Evolutionary conservation across 2,113 vertebrate genomes (phyloP).

Genomic region (Poeciliopsis turrubarensis): DNA sequence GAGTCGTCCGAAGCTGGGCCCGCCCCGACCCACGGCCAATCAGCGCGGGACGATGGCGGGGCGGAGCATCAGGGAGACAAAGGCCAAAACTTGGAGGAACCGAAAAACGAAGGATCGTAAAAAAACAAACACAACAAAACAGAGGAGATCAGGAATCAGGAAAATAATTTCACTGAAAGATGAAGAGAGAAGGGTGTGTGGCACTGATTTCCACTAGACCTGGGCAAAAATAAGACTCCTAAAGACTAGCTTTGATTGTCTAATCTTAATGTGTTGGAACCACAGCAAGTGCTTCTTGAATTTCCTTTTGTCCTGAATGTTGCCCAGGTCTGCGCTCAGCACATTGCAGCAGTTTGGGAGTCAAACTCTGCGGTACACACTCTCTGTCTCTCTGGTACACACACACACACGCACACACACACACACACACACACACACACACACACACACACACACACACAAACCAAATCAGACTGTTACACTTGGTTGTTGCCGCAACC

Average conservation of each 20-base stretch:
- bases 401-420: conserved; percentile 46
- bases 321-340: conserved; percentile 70
- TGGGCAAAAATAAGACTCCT: conserved; percentile 52
- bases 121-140: neutral
- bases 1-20: conserved; percentile 63
- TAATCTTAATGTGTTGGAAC: conserved; percentile 40
- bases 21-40: conserved; percentile 57
- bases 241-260: conserved; percentile 48
- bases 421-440: conserved; percentile 43
- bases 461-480: conserved; percentile 80
- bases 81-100: conserved; percentile 68
- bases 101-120: conserved; percentile 71
- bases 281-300: conserved; percentile 49
- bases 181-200: conserved; percentile 44
- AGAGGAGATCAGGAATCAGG: conserved; percentile 37
- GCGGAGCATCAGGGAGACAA: conserved; percentile 63
- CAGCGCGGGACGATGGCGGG: conserved; percentile 60
- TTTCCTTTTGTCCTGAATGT: conserved; percentile 28
- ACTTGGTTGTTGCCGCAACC: conserved; percentile 63
- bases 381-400: conserved; percentile 54
- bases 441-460: conserved; percentile 46
- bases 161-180: conserved; percentile 10
- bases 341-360: conserved; percentile 67
- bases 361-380: conserved; percentile 66
- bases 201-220: conserved; percentile 57